These are phyloP conservation scores for Panurus biarmicus DNA, from an alignment of 2,113 vertebrate species.

Conservation along the genomic window DNA sequence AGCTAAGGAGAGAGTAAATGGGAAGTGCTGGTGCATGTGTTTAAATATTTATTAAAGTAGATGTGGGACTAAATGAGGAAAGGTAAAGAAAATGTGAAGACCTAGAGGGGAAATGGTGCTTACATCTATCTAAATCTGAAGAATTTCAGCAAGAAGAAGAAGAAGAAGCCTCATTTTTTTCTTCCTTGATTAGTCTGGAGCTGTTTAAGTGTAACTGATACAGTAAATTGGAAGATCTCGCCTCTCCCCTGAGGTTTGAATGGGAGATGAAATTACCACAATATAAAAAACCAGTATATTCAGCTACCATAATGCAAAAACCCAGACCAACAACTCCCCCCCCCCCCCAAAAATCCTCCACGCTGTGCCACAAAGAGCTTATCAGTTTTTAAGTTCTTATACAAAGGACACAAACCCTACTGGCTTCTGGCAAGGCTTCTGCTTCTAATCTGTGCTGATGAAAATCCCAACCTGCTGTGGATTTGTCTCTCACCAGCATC, in stretches of 20 bases:
- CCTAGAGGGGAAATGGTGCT: background rate
- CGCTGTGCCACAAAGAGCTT: background rate
- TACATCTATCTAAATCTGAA: constrained; percentile 21
- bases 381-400: background rate
- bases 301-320: background rate
- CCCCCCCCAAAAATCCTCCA: background rate
- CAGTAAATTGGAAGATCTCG: background rate
- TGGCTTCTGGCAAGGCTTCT: background rate
- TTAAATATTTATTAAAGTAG: constrained; percentile 61
- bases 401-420: background rate
- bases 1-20: constrained; percentile 31
- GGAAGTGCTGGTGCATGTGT: background rate
- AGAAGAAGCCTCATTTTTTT: background rate
- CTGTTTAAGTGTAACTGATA: background rate
- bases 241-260: background rate
- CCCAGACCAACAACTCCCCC: background rate
- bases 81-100: constrained; percentile 59
- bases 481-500: background rate
- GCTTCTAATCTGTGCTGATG: background rate
- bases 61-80: constrained; percentile 56
- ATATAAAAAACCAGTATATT: background rate
- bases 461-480: constrained; percentile 4
- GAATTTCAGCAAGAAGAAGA: background rate
- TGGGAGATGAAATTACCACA: background rate
- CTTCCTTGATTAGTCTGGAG: background rate